phyloP scores from a whole-genome alignment of 92 coral and sea anemone species.

The Parazoanthus atlanticus region DNA sequence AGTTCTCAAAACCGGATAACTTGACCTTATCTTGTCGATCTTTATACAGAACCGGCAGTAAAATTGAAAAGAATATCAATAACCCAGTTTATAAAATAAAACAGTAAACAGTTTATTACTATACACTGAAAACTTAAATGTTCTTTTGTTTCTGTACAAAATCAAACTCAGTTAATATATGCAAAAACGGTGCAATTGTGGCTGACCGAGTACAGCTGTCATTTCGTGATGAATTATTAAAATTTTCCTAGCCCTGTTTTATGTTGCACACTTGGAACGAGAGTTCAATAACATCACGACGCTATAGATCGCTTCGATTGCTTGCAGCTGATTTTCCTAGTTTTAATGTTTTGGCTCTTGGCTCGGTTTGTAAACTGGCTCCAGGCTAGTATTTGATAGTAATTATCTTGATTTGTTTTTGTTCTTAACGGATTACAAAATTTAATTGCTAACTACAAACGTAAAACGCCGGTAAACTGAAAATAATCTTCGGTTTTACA shows the following conservation, averaged over 20 bases:
- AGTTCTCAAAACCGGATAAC: slow-evolving; percentile 2
- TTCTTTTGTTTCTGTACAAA: neutral
- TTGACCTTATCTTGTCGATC: slow-evolving; percentile 3
- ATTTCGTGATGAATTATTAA: neutral
- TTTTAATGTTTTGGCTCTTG: neutral
- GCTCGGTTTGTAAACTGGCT: neutral
- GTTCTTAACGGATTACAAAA: neutral
- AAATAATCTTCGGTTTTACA: no score
- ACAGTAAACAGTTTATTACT: neutral
- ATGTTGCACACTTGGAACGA: neutral
- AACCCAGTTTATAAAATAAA: slow-evolving; percentile 3
- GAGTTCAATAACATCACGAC: neutral
- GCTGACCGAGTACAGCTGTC: neutral
- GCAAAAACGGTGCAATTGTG: neutral
- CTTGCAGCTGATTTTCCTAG: neutral
- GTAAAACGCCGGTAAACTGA: neutral
- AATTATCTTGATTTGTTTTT: neutral
- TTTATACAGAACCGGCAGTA: neutral
- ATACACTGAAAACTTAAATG: neutral
- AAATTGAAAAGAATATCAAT: neutral
- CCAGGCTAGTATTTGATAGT: neutral
- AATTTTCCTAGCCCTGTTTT: neutral
- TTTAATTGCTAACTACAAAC: neutral
- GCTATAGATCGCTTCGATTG: neutral
- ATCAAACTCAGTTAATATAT: neutral